Evolutionary conservation across 2,888 invertebrate genomes (phyloP).

Genomic region (Agrochola macilenta): DNA sequence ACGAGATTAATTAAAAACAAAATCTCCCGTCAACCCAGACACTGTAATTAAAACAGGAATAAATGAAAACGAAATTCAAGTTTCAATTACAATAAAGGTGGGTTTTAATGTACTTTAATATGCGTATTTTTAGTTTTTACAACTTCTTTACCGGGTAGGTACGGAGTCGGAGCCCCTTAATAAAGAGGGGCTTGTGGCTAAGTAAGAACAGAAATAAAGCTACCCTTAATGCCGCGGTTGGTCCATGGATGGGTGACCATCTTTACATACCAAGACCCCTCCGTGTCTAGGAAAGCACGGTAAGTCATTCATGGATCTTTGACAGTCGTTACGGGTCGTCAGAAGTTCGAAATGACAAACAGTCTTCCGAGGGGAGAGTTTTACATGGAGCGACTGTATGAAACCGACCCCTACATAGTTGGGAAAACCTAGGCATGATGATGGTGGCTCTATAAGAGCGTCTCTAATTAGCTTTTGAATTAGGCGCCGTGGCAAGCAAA

Average conservation of each 20-base stretch:
- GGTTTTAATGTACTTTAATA: slow-evolving; percentile 66
- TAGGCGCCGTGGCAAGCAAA: slow-evolving; percentile 29
- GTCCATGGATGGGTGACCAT: background rate
- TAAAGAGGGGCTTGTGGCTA: background rate
- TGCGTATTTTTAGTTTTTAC: slow-evolving; percentile 69
- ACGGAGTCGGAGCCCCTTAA: slow-evolving; percentile 33
- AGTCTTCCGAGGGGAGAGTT: background rate
- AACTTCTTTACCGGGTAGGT: slow-evolving; percentile 58
- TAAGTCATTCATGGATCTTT: background rate
- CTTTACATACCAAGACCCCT: background rate
- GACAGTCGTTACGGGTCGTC: background rate
- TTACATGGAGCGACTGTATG: too few species aligned
- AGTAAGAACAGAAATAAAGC: background rate
- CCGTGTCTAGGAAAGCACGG: background rate
- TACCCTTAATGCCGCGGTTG: background rate
- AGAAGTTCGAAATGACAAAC: background rate
- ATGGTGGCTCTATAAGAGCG: slow-evolving; percentile 7
- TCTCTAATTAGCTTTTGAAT: slow-evolving; percentile 66
- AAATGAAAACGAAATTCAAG: slow-evolving; percentile 78
- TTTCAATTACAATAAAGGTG: slow-evolving; percentile 75
- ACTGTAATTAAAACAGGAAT: slow-evolving; percentile 80
- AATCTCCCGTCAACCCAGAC: slow-evolving; percentile 73
- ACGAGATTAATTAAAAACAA: slow-evolving; percentile 84
- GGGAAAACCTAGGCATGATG: background rate
- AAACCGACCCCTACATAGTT: background rate